phyloP scores from a whole-genome alignment of 2,888 invertebrate species.

The Dryobota labecula region DNA sequence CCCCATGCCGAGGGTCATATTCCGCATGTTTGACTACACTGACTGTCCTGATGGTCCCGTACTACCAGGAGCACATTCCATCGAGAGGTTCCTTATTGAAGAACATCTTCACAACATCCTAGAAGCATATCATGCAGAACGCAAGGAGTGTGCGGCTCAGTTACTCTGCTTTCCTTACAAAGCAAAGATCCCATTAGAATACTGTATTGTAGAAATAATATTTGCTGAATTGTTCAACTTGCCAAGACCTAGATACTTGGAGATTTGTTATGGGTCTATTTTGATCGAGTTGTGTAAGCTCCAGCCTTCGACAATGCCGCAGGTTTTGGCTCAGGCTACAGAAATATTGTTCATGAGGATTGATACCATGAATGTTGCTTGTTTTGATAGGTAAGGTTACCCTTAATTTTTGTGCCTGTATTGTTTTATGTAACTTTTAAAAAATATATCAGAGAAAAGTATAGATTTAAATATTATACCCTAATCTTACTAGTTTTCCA shows the following conservation, averaged over 20 bases:
- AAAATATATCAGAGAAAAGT: background rate
- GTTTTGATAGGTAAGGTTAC: slow-evolving; percentile 95
- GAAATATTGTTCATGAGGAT: slow-evolving; percentile 99
- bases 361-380: slow-evolving; percentile 98
- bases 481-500: no score
- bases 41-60: slow-evolving; percentile 98
- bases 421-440: no score
- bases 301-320: slow-evolving; percentile 99
- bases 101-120: slow-evolving; percentile 98
- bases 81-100: slow-evolving; percentile 99
- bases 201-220: slow-evolving; percentile 99
- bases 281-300: slow-evolving; percentile 99
- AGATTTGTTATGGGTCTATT: slow-evolving; percentile 98
- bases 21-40: slow-evolving; percentile 99
- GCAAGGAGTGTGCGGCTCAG: slow-evolving; percentile 98
- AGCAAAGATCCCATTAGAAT: slow-evolving; percentile 98
- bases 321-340: slow-evolving; percentile 98
- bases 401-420: no score
- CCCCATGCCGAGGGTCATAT: slow-evolving; percentile 98
- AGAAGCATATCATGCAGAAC: slow-evolving; percentile 95
- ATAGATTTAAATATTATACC: no score
- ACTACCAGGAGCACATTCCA: slow-evolving; percentile 98
- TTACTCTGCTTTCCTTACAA: slow-evolving; percentile 98
- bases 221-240: slow-evolving; percentile 98
- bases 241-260: slow-evolving; percentile 96